phyloP scores from a whole-genome alignment of 1,140 invertebrate genomes.

The Amphibalanus amphitrite region DNA sequence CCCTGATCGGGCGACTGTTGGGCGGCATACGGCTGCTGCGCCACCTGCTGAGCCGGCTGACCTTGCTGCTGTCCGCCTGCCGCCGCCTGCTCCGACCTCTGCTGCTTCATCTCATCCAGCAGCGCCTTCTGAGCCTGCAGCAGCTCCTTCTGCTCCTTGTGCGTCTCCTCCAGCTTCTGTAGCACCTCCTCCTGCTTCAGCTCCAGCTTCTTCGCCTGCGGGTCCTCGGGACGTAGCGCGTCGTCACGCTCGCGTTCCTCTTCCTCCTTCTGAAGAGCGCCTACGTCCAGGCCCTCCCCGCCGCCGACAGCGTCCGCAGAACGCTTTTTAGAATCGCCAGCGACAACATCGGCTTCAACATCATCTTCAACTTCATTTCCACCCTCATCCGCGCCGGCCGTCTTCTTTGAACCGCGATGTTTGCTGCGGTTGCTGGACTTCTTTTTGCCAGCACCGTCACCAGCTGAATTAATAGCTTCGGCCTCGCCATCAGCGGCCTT shows the following conservation, averaged over 20 bases:
- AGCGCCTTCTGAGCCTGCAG: background rate
- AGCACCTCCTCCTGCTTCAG: background rate
- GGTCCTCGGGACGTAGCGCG: background rate
- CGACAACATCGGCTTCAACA: background rate
- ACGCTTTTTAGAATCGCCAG: too few species aligned
- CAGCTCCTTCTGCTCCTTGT: constrained; percentile 2
- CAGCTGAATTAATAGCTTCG: background rate
- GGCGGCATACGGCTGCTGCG: too few species aligned
- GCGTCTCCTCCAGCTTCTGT: constrained; percentile 4
- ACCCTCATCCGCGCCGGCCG: background rate
- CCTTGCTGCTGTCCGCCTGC: background rate
- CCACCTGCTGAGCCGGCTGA: too few species aligned
- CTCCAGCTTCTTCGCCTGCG: background rate
- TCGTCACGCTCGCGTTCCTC: background rate
- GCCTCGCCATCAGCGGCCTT: background rate
- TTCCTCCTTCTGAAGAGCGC: background rate
- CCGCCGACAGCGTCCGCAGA: too few species aligned
- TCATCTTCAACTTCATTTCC: background rate
- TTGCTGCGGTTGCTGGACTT: background rate
- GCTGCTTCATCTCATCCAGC: background rate
- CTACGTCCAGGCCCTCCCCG: background rate
- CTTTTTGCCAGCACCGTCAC: background rate
- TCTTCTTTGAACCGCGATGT: background rate
- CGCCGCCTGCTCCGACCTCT: background rate
- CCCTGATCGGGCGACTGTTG: too few species aligned